phyloP scores from a whole-genome alignment of 2,113 vertebrate species.

The Pseudopodoces humilis region DNA sequence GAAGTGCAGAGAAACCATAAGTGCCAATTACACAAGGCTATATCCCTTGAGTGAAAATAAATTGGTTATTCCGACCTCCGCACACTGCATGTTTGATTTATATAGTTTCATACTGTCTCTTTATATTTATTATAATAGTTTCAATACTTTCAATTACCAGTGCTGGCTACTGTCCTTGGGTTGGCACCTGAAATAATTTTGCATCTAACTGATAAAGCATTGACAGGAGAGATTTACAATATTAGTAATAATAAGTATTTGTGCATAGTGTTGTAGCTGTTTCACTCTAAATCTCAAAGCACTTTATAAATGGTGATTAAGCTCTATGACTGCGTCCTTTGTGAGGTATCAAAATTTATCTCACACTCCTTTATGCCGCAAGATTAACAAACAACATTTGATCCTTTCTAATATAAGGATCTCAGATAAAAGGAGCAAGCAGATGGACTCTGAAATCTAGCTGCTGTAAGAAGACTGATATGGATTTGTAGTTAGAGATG shows the following conservation, averaged over 20 bases:
- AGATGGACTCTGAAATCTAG: neutral
- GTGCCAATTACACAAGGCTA: conserved; percentile 1
- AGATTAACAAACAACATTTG: neutral
- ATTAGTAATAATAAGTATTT: neutral
- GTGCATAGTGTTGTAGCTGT: neutral
- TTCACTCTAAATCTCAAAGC: neutral
- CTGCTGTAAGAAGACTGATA: neutral
- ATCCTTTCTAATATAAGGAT: neutral
- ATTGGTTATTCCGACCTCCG: conserved; percentile 1
- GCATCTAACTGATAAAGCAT: neutral
- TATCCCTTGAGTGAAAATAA: conserved; percentile 42
- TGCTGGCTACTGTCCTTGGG: conserved; percentile 26
- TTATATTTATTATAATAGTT: conserved; percentile 31
- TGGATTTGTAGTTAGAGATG: neutral
- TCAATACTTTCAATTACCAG: conserved; percentile 28
- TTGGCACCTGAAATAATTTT: conserved; percentile 9
- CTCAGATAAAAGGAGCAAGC: neutral
- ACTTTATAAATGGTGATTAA: neutral
- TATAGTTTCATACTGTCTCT: neutral
- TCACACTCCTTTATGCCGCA: neutral
- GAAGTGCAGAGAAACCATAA: conserved; percentile 10
- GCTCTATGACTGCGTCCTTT: neutral
- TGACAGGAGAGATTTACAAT: conserved; percentile 1
- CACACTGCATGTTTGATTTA: conserved; percentile 37
- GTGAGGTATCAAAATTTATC: neutral